Percentiles rank a stretch among this genome's conserved stretches.
Conservation (phyloP, 2,888 invertebrate species). For the Cheilosia urbana region DNA sequence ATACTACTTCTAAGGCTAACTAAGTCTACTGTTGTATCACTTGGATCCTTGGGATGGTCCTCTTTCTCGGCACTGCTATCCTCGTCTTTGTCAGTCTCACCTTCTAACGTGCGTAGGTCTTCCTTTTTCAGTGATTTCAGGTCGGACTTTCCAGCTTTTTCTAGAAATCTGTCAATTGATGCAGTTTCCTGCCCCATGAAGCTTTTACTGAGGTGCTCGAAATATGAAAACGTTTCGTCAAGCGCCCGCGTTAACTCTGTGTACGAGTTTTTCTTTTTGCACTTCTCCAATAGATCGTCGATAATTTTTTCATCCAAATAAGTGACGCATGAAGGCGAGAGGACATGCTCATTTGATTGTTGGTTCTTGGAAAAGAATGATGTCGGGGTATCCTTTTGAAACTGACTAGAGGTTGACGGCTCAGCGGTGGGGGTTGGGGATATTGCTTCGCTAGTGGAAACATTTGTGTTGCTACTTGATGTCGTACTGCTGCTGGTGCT, state of each 20-base stretch:
- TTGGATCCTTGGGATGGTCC: slow-evolving; percentile 64
- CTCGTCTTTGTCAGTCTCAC: slow-evolving; percentile 94
- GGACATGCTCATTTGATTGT: slow-evolving; percentile 14
- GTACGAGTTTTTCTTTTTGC: slow-evolving; percentile 88
- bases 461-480: slow-evolving; percentile 77
- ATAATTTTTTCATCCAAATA: slow-evolving; percentile 91
- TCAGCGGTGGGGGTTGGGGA: slow-evolving; percentile 26
- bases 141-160: slow-evolving; percentile 85
- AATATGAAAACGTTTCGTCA: slow-evolving; percentile 90
- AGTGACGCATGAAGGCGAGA: slow-evolving; percentile 78
- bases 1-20: slow-evolving; percentile 84
- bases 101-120: slow-evolving; percentile 89
- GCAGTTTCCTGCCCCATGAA: slow-evolving; percentile 84
- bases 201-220: slow-evolving; percentile 89
- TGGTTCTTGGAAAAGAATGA: slow-evolving; percentile 2
- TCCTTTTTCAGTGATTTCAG: slow-evolving; percentile 88
- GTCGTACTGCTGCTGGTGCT: slow-evolving; percentile 79
- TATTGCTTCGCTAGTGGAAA: slow-evolving; percentile 50
- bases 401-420: slow-evolving; percentile 70
- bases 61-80: slow-evolving; percentile 86
- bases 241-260: slow-evolving; percentile 90
- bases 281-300: slow-evolving; percentile 89
- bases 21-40: slow-evolving; percentile 86
- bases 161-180: slow-evolving; percentile 83
- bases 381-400: slow-evolving; percentile 23